Evolutionary conservation across 2,797 vertebrate genomes (phyloP).

Genomic region (Mormyrops boulengeri): DNA sequence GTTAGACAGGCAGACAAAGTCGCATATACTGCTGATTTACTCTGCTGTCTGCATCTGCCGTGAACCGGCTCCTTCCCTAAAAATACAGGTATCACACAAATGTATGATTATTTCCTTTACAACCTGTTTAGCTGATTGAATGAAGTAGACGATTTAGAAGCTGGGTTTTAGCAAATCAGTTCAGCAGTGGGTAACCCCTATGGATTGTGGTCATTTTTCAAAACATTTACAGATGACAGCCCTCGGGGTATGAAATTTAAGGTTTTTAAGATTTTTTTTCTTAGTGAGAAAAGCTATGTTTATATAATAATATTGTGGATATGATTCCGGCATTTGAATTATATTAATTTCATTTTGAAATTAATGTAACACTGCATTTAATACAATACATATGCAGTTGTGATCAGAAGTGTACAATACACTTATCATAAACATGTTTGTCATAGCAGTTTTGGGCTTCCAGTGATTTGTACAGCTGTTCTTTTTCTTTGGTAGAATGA

Average conservation of each 20-base stretch:
- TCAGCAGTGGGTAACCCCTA: neutral
- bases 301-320: neutral
- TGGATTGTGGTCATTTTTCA: neutral
- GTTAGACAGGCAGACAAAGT: neutral
- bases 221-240: neutral
- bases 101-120: neutral
- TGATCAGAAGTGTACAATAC: neutral
- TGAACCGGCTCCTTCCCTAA: neutral
- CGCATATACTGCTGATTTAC: neutral
- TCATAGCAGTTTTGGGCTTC: neutral
- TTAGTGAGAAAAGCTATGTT: neutral
- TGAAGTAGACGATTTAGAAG: neutral
- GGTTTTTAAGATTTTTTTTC: neutral
- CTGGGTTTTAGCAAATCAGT: neutral
- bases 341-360: neutral
- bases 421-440: neutral
- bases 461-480: neutral
- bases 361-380: neutral
- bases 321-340: neutral
- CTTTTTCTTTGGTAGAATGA: neutral
- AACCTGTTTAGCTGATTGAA: neutral
- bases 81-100: neutral
- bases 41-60: neutral
- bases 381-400: neutral
- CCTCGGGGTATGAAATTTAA: neutral